Conservation (phyloP, 2,888 invertebrate species). For the Acronicta leporina region DNA sequence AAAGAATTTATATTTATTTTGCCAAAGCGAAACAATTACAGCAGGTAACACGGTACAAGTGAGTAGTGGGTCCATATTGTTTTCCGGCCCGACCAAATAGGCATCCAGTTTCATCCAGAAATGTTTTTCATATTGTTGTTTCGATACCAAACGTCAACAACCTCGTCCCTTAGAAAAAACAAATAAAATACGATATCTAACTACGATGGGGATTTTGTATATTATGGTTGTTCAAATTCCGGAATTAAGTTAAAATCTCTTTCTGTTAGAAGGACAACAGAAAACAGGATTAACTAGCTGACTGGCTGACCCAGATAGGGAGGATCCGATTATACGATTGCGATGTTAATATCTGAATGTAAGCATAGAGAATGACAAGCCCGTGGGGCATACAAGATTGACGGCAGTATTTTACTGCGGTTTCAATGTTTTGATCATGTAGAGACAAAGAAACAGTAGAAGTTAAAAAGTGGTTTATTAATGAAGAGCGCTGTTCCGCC, state of each 20-base stretch:
- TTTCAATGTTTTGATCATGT: conserved; percentile 19
- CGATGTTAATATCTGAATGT: conserved; percentile 12
- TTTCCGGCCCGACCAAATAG: too few relatives aligned
- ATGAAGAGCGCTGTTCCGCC: too few relatives aligned
- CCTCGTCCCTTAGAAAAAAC: too few relatives aligned
- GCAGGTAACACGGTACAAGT: too few relatives aligned
- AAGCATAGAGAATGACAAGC: conserved; percentile 15
- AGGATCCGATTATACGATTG: conserved; percentile 12
- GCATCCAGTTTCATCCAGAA: too few relatives aligned
- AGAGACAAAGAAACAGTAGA: conserved; percentile 4
- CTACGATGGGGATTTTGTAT: too few relatives aligned
- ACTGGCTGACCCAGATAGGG: conserved; percentile 37
- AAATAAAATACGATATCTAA: not conserved
- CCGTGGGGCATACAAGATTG: conserved; percentile 29
- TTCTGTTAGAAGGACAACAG: conserved; percentile 37
- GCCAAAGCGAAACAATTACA: too few relatives aligned
- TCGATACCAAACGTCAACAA: too few relatives aligned
- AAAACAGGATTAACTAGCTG: conserved; percentile 36
- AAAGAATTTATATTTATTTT: too few relatives aligned
- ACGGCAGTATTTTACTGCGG: conserved; percentile 27
- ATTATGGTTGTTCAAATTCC: conserved; percentile 14
- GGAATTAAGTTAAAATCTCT: conserved; percentile 21
- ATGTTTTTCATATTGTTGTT: too few relatives aligned
- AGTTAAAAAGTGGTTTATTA: too few relatives aligned
- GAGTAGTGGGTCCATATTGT: too few relatives aligned